Conservation (phyloP, 1,140 invertebrate genomes). For the Atta cephalotes region DNA sequence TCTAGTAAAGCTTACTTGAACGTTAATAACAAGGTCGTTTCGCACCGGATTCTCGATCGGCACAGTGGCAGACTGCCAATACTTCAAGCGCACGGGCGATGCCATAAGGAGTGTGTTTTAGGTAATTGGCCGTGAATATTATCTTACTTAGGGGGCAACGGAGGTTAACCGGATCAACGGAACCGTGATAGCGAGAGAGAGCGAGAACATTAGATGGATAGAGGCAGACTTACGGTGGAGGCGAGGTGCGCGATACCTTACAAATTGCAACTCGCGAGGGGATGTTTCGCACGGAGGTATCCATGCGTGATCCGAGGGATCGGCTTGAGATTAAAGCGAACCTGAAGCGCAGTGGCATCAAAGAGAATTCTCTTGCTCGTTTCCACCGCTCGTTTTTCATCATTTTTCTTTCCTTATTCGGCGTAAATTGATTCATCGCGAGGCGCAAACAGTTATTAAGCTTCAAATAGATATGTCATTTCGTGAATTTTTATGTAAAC, state of each 20-base stretch:
- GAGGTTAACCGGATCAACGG: slow-evolving; percentile 61
- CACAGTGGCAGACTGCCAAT: slow-evolving; percentile 75
- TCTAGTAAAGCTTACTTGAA: slow-evolving; percentile 74
- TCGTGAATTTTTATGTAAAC: background rate
- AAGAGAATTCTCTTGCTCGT: slow-evolving; percentile 20
- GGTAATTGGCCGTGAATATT: slow-evolving; percentile 81
- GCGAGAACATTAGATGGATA: background rate
- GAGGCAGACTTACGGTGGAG: background rate
- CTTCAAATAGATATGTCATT: background rate
- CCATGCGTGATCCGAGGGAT: slow-evolving; percentile 60
- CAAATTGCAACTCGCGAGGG: slow-evolving; percentile 67
- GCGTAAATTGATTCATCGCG: slow-evolving; percentile 34
- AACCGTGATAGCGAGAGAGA: slow-evolving; percentile 40
- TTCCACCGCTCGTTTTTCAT: slow-evolving; percentile 13
- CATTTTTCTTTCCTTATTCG: slow-evolving; percentile 6
- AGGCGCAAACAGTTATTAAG: slow-evolving; percentile 27
- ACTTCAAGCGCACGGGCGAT: slow-evolving; percentile 44
- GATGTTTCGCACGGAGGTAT: slow-evolving; percentile 63
- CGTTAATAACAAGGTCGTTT: slow-evolving; percentile 78
- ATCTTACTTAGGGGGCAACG: slow-evolving; percentile 70
- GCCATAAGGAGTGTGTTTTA: slow-evolving; percentile 77
- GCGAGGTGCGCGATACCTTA: slow-evolving; percentile 65
- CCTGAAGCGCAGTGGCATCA: slow-evolving; percentile 5
- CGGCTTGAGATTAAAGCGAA: slow-evolving; percentile 49
- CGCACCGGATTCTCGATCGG: slow-evolving; percentile 76